Conservation (phyloP, 1,140 invertebrate genomes). For the Apis laboriosa region DNA sequence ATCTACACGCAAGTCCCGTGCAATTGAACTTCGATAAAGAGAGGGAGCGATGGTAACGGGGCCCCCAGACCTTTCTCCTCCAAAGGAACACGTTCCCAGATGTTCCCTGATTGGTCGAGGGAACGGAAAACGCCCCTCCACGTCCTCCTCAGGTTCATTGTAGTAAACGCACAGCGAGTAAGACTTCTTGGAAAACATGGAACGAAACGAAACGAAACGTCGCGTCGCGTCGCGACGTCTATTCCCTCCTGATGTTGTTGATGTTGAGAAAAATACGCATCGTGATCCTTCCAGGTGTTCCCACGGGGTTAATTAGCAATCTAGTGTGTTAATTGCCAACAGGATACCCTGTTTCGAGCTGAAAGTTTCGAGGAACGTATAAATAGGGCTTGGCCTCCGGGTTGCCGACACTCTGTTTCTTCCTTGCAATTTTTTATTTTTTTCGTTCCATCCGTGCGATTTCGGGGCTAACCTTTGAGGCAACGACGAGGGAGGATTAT, state of each 20-base stretch:
- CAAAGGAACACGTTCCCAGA: constrained; percentile 58
- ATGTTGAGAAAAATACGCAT: constrained; percentile 46
- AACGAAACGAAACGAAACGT: constrained; percentile 19
- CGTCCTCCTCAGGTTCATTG: constrained; percentile 34
- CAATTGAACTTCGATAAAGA: constrained; percentile 31
- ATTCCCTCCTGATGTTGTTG: not conserved
- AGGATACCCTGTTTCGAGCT: constrained; percentile 38
- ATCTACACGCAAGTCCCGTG: constrained; percentile 5
- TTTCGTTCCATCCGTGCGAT: constrained; percentile 1
- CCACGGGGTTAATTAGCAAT: constrained; percentile 74
- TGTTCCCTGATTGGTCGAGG: constrained; percentile 62
- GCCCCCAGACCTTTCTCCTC: constrained; percentile 69
- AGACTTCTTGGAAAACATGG: constrained; percentile 14
- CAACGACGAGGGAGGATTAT: not conserved
- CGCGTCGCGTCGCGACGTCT: constrained; percentile 26
- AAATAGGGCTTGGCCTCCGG: not conserved
- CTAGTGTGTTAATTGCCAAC: constrained; percentile 67
- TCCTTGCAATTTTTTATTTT: constrained; percentile 15
- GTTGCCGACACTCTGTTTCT: constrained; percentile 19
- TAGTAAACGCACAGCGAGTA: constrained; percentile 29
- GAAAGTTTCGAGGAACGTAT: constrained; percentile 41
- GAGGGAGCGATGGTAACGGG: constrained; percentile 67
- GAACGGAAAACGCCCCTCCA: constrained; percentile 61
- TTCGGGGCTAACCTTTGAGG: not conserved
- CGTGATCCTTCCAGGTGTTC: constrained; percentile 53